Percentiles rank a stretch among this genome's conserved stretches.
Evolutionary conservation across 2,113 vertebrate species (phyloP).

Genomic region (Mormoops blainvillei): DNA sequence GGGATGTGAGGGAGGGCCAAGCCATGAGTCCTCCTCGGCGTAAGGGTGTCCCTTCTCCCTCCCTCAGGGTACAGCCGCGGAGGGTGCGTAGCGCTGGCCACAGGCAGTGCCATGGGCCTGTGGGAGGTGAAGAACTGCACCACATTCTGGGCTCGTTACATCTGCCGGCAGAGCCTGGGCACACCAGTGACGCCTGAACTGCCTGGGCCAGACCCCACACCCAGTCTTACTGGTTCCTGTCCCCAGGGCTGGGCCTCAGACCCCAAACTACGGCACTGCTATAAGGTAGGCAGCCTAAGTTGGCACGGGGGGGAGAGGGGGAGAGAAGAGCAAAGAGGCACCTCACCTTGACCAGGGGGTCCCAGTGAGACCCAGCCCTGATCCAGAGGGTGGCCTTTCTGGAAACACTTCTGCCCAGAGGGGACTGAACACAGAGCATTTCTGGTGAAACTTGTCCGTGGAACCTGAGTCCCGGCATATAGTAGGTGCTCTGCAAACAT

Average conservation of each 20-base stretch:
- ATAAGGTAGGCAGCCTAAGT: conserved; percentile 86
- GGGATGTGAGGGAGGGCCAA: background rate
- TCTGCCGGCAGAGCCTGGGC: conserved; percentile 92
- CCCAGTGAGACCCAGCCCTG: background rate
- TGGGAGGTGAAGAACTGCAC: conserved; percentile 93
- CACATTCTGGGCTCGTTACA: conserved; percentile 89
- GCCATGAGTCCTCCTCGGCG: background rate
- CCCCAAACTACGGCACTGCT: conserved; percentile 90
- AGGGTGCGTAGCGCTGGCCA: conserved; percentile 92
- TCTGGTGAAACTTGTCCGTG: background rate
- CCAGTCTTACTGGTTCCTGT: conserved; percentile 89
- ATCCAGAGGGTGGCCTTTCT: background rate
- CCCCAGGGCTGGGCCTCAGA: conserved; percentile 89
- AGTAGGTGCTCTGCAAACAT: background rate
- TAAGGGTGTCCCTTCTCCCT: conserved; percentile 28
- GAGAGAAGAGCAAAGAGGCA: background rate
- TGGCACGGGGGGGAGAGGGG: background rate
- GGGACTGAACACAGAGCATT: background rate
- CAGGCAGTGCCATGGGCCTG: conserved; percentile 88
- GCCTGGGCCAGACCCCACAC: conserved; percentile 86
- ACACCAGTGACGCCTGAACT: conserved; percentile 85
- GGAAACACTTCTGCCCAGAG: background rate
- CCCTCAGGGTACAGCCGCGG: conserved; percentile 82
- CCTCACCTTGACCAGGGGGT: background rate
- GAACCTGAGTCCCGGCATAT: background rate